Conservation (phyloP, 1,140 invertebrate genomes). For the Sycophila sp. region DNA sequence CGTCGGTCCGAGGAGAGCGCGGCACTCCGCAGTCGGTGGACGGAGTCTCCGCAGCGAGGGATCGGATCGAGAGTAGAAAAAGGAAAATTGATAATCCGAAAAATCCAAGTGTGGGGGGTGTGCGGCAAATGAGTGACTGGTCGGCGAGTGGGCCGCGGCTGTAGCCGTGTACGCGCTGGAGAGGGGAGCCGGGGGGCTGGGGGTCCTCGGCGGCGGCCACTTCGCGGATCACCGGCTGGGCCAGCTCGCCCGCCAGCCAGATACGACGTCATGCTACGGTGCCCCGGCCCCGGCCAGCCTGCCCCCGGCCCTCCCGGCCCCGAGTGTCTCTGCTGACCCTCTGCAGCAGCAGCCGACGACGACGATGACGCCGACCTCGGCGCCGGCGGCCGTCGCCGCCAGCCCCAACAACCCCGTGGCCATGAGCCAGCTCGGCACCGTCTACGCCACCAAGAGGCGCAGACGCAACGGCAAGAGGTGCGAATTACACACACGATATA, state of each 20-base stretch:
- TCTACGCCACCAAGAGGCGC: slow-evolving; percentile 93
- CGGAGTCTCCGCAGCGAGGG: slow-evolving; percentile 3
- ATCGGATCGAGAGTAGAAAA: too few species aligned
- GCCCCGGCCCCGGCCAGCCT: slow-evolving; percentile 54
- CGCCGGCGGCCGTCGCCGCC: slow-evolving; percentile 49
- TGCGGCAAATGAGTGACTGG: too few species aligned
- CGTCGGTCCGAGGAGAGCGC: slow-evolving; percentile 10
- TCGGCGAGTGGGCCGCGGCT: too few species aligned
- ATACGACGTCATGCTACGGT: slow-evolving; percentile 58
- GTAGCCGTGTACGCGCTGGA: slow-evolving; percentile 65
- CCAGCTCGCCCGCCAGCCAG: slow-evolving; percentile 40
- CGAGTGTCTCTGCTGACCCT: background rate
- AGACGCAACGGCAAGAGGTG: slow-evolving; percentile 95
- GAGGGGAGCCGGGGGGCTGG: slow-evolving; percentile 63
- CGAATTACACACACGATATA: too few species aligned
- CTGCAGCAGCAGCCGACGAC: slow-evolving; percentile 42
- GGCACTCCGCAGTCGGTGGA: slow-evolving; percentile 5
- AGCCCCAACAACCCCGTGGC: slow-evolving; percentile 64
- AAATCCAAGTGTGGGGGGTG: too few species aligned
- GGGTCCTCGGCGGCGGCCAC: slow-evolving; percentile 58
- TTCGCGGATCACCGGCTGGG: slow-evolving; percentile 45
- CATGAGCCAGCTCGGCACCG: slow-evolving; percentile 91
- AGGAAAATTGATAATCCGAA: too few species aligned
- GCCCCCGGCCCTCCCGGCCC: slow-evolving; percentile 51
- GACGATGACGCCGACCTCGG: slow-evolving; percentile 50